Conservation (phyloP, 1,140 invertebrate genomes). For the Drosophila malerkotliana region DNA sequence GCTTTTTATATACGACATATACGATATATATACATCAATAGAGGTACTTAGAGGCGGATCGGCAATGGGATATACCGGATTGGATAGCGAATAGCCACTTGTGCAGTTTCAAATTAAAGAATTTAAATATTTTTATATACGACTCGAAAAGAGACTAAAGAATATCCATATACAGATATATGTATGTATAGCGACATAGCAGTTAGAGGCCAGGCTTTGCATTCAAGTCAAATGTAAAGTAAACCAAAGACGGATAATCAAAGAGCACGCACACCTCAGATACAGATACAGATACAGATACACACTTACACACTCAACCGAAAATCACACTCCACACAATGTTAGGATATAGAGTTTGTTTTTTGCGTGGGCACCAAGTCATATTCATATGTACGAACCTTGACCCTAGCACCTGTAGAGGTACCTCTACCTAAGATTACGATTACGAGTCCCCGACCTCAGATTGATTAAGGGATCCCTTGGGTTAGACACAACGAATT, state of each 20-base stretch:
- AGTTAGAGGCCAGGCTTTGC: slow-evolving; percentile 39
- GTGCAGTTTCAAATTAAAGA: slow-evolving; percentile 70
- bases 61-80: neutral
- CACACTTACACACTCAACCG: slow-evolving; percentile 22
- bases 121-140: slow-evolving; percentile 80
- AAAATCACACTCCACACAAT: slow-evolving; percentile 1
- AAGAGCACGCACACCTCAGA: slow-evolving; percentile 57
- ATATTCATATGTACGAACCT: slow-evolving; percentile 34
- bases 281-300: slow-evolving; percentile 7
- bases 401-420: slow-evolving; percentile 19
- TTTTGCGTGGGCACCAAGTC: slow-evolving; percentile 61
- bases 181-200: slow-evolving; percentile 24
- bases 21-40: slow-evolving; percentile 8
- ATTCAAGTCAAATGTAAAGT: slow-evolving; percentile 17
- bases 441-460: slow-evolving; percentile 31
- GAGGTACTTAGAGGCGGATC: slow-evolving; percentile 14
- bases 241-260: slow-evolving; percentile 74
- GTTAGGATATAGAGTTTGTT: slow-evolving; percentile 25
- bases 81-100: slow-evolving; percentile 11
- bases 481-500: slow-evolving; percentile 77
- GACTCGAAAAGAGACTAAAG: slow-evolving; percentile 44
- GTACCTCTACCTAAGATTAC: slow-evolving; percentile 39
- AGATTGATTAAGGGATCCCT: slow-evolving; percentile 25
- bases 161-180: slow-evolving; percentile 11
- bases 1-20: slow-evolving; percentile 66